Evolutionary conservation across 1,140 invertebrate genomes (phyloP).

Genomic region (Stegodyphus mimosarum): DNA sequence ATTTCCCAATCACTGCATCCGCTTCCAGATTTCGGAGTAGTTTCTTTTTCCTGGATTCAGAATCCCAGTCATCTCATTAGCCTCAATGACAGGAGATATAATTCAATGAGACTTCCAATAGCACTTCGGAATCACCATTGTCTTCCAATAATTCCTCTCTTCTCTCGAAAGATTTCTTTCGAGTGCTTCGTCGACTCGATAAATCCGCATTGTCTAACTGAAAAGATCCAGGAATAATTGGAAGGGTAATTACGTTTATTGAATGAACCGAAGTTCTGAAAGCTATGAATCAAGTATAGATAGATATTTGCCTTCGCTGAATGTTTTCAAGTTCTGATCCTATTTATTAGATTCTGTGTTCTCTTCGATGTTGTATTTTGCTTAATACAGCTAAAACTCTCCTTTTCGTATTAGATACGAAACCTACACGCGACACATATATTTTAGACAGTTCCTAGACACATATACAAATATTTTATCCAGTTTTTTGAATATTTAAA

Average conservation of each 20-base stretch:
- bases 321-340: no score
- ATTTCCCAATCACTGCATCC: constrained; percentile 17
- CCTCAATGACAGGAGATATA: constrained; percentile 32
- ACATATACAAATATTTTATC: no score
- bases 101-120: constrained; percentile 13
- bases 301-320: no score
- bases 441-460: no score
- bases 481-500: no score
- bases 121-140: background rate
- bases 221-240: constrained; percentile 16
- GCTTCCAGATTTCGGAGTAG: constrained; percentile 4
- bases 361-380: no score
- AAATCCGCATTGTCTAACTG: background rate
- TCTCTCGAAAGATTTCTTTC: constrained; percentile 33
- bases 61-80: constrained; percentile 35
- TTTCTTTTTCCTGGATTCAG: constrained; percentile 14
- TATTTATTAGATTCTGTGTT: no score
- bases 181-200: background rate
- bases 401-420: no score
- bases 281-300: no score
- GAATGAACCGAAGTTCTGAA: no score
- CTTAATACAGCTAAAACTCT: no score
- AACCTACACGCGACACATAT: no score
- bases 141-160: constrained; percentile 33
- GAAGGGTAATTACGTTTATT: background rate